Evolutionary conservation across 2,797 vertebrate genomes (phyloP), one percentile per base, ranked within the genome.

Genomic region (Thalassophryne amazonica): DNA sequence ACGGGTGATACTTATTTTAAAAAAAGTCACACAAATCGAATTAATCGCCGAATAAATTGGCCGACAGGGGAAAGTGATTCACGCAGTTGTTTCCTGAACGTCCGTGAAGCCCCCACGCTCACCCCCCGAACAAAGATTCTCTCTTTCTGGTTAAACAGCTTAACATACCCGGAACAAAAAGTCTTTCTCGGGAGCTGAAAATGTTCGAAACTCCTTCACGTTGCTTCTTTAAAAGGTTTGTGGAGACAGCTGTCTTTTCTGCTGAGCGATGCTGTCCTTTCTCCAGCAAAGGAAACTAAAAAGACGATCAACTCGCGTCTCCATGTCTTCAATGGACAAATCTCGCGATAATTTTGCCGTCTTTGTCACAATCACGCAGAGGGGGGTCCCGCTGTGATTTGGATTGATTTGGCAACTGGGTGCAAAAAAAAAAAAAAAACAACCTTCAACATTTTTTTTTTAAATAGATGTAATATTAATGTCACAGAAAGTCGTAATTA

Each of bases 321-420:
- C 53, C 53, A 33, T 42, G 45, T 36, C 66, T 24, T 32, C 20
- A 4, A 12, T 15, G 8, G 16, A 2, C 6, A 73, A 56, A 2
- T 85, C 78, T 85, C 83, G 85, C 81, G 83, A 87, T 18, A 24
- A 28, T 21, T 31, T 17, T 14, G 17, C 7, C 36, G 22, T 45
- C 20, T 14, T 2, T 13, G n/a, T n/a, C n/a, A n/a, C n/a, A 30
- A 13, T 45, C 22, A 40, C 12, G 21, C 14, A 55, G n/a, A 11
- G 4, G 3, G 16, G 4, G n/a, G n/a, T n/a, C n/a, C n/a, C n/a
- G n/a, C n/a, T n/a, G n/a, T n/a, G n/a, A n/a, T n/a, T n/a, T n/a
- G n/a, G n/a, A n/a, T n/a, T n/a, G n/a, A n/a, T n/a, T n/a, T n/a
- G n/a, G n/a, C n/a, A n/a, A n/a, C n/a, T n/a, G n/a, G n/a, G n/a